phyloP scores from a whole-genome alignment of 2,888 invertebrate species.

The Lepeophtheirus nordmannii region DNA sequence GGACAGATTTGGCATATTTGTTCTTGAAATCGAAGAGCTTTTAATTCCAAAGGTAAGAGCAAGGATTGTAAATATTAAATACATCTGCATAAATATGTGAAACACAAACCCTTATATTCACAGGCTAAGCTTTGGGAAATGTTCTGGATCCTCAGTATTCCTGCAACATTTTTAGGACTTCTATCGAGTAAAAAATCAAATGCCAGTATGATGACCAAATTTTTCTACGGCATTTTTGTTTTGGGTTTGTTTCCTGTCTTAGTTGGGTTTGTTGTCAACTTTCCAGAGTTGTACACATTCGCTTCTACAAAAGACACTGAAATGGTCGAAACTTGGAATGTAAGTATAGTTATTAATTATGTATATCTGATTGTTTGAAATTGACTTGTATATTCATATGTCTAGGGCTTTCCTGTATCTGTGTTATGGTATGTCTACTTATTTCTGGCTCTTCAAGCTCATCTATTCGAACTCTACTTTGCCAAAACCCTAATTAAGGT shows the following conservation, averaged over 20 bases:
- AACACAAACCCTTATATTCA: too few relatives aligned
- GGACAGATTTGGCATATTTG: constrained; percentile 80
- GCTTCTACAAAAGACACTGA: constrained; percentile 51
- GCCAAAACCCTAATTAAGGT: constrained; percentile 62
- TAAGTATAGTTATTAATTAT: constrained; percentile 33
- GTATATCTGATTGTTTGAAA: too few relatives aligned
- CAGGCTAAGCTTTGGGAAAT: constrained; percentile 85
- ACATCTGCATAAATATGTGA: constrained; percentile 1
- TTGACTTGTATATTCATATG: constrained; percentile 5
- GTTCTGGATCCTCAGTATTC: constrained; percentile 68
- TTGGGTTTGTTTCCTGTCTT: constrained; percentile 64
- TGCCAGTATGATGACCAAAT: constrained; percentile 55
- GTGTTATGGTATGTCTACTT: constrained; percentile 84
- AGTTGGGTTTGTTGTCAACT: constrained; percentile 65
- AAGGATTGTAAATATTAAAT: background rate
- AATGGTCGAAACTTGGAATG: constrained; percentile 65
- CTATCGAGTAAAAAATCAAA: constrained; percentile 72
- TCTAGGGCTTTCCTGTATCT: constrained; percentile 75
- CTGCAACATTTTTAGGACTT: constrained; percentile 67
- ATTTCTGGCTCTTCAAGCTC: constrained; percentile 68
- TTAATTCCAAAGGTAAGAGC: constrained; percentile 63
- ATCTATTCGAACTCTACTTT: constrained; percentile 68
- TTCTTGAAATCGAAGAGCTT: constrained; percentile 79
- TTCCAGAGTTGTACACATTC: constrained; percentile 66
- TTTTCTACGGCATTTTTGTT: constrained; percentile 59